Evolutionary conservation across 2,113 vertebrate species (phyloP), one percentile per base, ranked within the genome.

Genomic region (Corydoras sp.): DNA sequence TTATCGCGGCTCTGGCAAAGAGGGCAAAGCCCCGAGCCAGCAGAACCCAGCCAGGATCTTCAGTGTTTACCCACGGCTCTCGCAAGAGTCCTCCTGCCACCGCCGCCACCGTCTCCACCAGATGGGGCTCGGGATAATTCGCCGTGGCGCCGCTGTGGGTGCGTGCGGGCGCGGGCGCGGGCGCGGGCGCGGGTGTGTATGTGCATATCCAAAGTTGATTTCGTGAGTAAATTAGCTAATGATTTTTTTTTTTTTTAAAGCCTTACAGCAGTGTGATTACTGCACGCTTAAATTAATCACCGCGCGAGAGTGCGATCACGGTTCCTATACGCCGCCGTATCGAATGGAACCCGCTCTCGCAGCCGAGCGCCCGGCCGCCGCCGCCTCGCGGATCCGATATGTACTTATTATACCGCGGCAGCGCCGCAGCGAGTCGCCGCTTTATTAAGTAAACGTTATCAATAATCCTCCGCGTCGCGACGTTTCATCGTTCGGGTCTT

Each of bases 181-280:
- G n/a, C n/a, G n/a, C n/a, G n/a, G n/a, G n/a, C 15, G 59, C 43
- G 62, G 66, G 66, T 74, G 61, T 69, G 71, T 58, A 58, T 58
- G 55, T 69, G 75, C 81, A 84, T 86, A 86, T 86, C 88, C 74
- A 85, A 86, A 89, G 85, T 86, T 84, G 83, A 87, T 89, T 88
- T 84, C 85, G 86, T 82, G 74, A 80, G 81, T 86, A 88, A 88
- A 88, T 87, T 88, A 83, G 85, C 85, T 86, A 87, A 89, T 85
- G 85, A 89, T 88, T 90, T 87, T 69, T 84, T 84, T 81, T 83
- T 87, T 24, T 24, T 24, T 87, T 88, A 89, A 88, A 81, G 86
- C 86, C 88, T 90, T 88, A 90, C 85, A 84, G 82, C 85, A 87
- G 89, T 89, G 83, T 86, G 87, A 89, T 88, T 88, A 90, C 74